A percentile compares a stretch with the other conserved stretches of the same genome.
These are phyloP conservation scores for Crenichthys baileyi DNA, from an alignment of 2,797 vertebrate genomes.

Conservation along the genomic window DNA sequence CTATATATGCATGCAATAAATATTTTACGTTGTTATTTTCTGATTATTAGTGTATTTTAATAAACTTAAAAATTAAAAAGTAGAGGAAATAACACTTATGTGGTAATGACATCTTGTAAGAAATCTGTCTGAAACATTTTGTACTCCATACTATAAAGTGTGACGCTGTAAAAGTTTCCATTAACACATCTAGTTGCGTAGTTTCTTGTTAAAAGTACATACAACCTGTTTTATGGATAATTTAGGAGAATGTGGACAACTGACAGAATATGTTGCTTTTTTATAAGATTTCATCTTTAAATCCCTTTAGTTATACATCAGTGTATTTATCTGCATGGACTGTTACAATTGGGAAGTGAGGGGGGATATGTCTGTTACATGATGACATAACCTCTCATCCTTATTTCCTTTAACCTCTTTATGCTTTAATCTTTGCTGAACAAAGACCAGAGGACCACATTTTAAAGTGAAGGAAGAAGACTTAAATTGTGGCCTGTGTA, in stretches of 20 bases:
- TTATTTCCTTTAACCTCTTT: slow-evolving; percentile 1
- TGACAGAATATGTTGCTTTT: slow-evolving; percentile 15
- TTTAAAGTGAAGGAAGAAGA: neutral
- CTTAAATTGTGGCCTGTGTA: neutral
- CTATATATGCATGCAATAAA: neutral
- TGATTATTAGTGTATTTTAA: neutral
- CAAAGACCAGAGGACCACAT: neutral
- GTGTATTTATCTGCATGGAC: neutral
- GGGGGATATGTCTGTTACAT: neutral
- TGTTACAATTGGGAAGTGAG: neutral
- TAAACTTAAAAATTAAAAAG: neutral
- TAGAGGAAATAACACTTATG: neutral
- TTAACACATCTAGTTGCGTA: neutral
- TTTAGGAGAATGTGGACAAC: neutral
- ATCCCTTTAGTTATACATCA: neutral
- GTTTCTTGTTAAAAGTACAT: neutral
- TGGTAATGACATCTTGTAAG: neutral
- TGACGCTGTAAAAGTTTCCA: neutral
- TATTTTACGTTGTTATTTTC: neutral
- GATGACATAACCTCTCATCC: neutral
- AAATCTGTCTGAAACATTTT: neutral
- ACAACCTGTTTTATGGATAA: slow-evolving; percentile 7
- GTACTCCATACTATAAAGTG: neutral
- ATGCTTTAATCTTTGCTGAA: neutral
- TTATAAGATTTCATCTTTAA: slow-evolving; percentile 2